A percentile compares a stretch with the other conserved stretches of the same genome.
Conservation (phyloP, 2,797 vertebrate species). For the Micrastur ruficollis region DNA sequence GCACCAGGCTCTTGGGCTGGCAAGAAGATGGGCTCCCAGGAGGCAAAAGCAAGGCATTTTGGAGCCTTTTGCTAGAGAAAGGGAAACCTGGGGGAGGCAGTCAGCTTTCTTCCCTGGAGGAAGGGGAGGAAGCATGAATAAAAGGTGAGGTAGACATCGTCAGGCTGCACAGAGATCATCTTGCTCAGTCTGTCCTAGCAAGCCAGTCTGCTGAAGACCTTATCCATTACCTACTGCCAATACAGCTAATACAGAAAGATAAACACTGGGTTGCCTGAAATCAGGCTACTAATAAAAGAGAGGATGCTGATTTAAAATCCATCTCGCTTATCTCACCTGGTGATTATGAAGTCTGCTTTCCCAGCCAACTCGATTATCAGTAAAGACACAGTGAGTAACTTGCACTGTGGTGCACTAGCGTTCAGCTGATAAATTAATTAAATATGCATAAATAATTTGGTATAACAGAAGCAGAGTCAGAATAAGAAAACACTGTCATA, state of each 20-base stretch:
- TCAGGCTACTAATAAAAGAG: not conserved
- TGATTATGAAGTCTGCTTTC: not conserved
- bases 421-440: slow-evolving; percentile 9
- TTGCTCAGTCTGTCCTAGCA: not conserved
- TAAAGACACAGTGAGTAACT: not conserved
- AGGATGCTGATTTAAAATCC: not conserved
- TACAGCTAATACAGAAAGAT: not conserved
- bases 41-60: not conserved
- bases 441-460: not conserved
- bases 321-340: not conserved
- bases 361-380: not conserved
- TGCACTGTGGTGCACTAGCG: not conserved
- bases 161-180: not conserved
- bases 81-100: not conserved
- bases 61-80: not conserved
- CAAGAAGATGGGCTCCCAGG: not conserved
- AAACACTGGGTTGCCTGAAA: not conserved
- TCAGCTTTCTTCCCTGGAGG: not conserved
- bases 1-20: not conserved
- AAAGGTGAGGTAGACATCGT: not conserved
- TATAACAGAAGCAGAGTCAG: not conserved
- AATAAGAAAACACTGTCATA: not conserved
- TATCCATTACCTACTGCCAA: not conserved
- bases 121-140: not conserved
- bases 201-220: not conserved